Evolutionary conservation across 2,113 vertebrate genomes (phyloP), one percentile per base, ranked within the genome.

Genomic region (Hyaena hyaena): DNA sequence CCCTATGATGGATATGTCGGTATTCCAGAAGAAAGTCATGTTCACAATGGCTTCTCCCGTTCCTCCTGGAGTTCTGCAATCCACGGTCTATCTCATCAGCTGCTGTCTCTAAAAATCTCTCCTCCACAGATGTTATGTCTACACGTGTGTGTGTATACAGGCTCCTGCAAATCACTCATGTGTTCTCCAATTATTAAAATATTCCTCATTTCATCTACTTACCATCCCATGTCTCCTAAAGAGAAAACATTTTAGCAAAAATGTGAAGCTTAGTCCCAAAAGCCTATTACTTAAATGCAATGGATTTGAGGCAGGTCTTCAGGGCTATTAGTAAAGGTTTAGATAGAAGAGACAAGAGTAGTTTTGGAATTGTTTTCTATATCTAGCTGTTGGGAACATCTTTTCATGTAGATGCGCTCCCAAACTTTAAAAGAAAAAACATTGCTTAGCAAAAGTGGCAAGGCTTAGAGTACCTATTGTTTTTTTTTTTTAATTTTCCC

Each of bases 331-430:
- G 28, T 43, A 84, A 96, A 96, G 77, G 88, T 88, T 97, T 80
- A 93, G 58, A 31, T n/a, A 73, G 50, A 89, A 69, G 50, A 80
- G 33, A 58, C 17, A 83, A 68, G 69, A 88, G 39, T 82, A 88
- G n/a, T 83, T 88, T 88, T 19, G 45, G 23, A 94, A 86, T 77
- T 82, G 24, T 95, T 93, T 93, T 88, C 85, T 94, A 1, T 50
- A 73, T 79, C 12, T 83, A 66, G 33, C 58, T 86, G 12, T 93
- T 73, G 50, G 66, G 48, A 69, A 91, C 81, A 90, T 88, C 35
- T 95, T 98, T 80, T 96, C 26, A 71, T 28, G 31, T 65, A 97
- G 82, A 84, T 88, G 45, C 28, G 93, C 66, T 93, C 89, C 19
- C 81, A 93, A 28, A 21, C 71, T 88, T 94, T 48, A 77, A 48